Conservation (phyloP, 2,888 invertebrate species). For the Tiphia femorata region DNA sequence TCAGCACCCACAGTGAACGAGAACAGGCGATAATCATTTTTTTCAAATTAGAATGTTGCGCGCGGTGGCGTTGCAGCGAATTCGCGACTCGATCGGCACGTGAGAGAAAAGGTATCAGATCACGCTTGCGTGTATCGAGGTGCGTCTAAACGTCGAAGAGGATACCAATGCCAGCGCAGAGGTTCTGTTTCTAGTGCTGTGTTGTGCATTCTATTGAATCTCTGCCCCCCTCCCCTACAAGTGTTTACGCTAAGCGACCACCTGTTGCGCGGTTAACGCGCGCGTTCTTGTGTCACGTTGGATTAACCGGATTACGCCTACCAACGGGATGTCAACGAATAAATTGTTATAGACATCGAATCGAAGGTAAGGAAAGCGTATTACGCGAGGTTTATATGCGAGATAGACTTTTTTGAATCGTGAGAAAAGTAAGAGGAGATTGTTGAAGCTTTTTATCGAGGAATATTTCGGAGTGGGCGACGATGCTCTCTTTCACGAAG, state of each 20-base stretch:
- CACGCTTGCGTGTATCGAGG: slow-evolving; percentile 21
- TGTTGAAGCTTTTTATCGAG: not conserved
- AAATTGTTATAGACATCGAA: slow-evolving; percentile 25
- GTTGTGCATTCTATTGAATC: slow-evolving; percentile 31
- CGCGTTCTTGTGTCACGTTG: slow-evolving; percentile 48
- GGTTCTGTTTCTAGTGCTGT: slow-evolving; percentile 34
- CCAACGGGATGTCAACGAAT: slow-evolving; percentile 27
- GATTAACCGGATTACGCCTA: slow-evolving; percentile 55
- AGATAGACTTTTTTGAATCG: too few relatives aligned
- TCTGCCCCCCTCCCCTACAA: slow-evolving; percentile 15
- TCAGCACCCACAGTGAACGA: too few relatives aligned
- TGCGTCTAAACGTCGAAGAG: slow-evolving; percentile 10
- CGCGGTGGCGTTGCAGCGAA: too few relatives aligned
- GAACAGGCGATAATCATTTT: too few relatives aligned
- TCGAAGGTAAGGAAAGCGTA: slow-evolving; percentile 11
- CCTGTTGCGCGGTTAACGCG: slow-evolving; percentile 41
- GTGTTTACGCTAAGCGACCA: slow-evolving; percentile 45
- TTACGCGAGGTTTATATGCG: too few relatives aligned
- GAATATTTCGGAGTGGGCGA: not conserved
- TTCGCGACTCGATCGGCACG: slow-evolving; percentile 17
- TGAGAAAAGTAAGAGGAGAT: not conserved
- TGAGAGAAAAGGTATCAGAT: slow-evolving; percentile 16
- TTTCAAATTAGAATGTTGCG: too few relatives aligned
- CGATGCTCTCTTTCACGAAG: not conserved
- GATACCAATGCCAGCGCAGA: slow-evolving; percentile 5